Percentiles rank a stretch among this genome's conserved stretches.
Evolutionary conservation across 2,888 invertebrate species (phyloP).

Genomic region (Eupithecia dodoneata): DNA sequence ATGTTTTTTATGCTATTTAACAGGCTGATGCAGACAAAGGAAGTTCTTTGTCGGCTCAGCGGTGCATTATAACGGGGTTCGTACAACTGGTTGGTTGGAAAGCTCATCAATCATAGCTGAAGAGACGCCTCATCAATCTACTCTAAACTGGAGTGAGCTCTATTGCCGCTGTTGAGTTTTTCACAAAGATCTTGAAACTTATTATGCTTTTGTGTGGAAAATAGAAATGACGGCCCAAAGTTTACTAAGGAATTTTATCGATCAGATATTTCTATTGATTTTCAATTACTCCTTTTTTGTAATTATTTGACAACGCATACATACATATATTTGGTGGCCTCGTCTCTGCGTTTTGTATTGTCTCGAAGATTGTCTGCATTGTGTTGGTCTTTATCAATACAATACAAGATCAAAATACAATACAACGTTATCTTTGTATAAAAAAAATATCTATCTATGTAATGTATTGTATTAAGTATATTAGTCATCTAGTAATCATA

Average conservation of each 20-base stretch:
- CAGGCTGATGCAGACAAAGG: constrained; percentile 12
- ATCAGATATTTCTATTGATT: background rate
- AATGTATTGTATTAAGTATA: too few relatives aligned
- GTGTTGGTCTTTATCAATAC: too few relatives aligned
- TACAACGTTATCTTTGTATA: too few relatives aligned
- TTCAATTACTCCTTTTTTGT: background rate
- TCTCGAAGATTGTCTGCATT: background rate
- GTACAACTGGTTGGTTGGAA: constrained; percentile 36
- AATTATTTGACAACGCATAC: background rate
- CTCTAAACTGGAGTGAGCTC: constrained; percentile 53
- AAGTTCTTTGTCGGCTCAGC: constrained; percentile 31
- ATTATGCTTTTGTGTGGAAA: background rate
- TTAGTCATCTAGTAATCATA: too few relatives aligned
- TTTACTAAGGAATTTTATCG: background rate
- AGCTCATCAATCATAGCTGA: constrained; percentile 63
- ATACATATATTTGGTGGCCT: background rate
- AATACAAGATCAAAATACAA: too few relatives aligned
- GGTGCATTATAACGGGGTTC: constrained; percentile 15
- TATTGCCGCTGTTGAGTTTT: constrained; percentile 30
- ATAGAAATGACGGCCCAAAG: background rate
- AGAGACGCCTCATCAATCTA: constrained; percentile 67
- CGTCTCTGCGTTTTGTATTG: background rate
- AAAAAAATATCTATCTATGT: too few relatives aligned
- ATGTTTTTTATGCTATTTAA: constrained; percentile 5
- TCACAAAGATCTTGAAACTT: constrained; percentile 11